These are phyloP conservation scores for Theonella swinhoei DNA, from an alignment of 37 sponge, comb jelly and placozoan genomes.

Conservation along the genomic window DNA sequence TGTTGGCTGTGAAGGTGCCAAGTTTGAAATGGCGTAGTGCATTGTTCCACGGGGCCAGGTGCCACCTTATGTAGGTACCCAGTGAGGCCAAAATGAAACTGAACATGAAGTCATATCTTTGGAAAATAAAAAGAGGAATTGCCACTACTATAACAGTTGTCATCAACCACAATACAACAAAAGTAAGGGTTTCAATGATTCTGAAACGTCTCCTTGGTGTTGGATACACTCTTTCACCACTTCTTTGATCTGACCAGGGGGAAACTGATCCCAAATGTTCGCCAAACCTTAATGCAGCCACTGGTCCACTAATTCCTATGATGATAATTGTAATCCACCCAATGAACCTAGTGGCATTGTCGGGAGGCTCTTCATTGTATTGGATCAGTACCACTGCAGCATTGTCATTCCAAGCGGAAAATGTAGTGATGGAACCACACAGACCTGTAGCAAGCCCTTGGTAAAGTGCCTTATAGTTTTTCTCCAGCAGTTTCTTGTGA, in stretches of 20 bases:
- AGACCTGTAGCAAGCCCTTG: constrained; percentile 61
- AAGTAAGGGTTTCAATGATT: not conserved
- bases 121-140: not conserved
- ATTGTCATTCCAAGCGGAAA: constrained; percentile 69
- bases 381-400: constrained; percentile 38
- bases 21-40: constrained; percentile 35
- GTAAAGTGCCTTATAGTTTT: constrained; percentile 27
- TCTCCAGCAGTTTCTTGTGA: constrained; percentile 26
- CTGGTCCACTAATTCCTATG: constrained; percentile 44
- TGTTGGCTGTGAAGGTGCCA: constrained; percentile 64
- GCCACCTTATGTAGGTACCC: constrained; percentile 63
- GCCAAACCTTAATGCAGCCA: constrained; percentile 43
- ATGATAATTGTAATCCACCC: constrained; percentile 49
- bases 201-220: not conserved
- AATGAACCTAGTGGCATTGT: constrained; percentile 24
- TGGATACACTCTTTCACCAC: not conserved
- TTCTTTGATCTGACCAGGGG: constrained; percentile 25
- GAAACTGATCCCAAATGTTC: constrained; percentile 38
- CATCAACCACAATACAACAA: constrained; percentile 18
- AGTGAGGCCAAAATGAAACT: constrained; percentile 24
- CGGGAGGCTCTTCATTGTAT: constrained; percentile 3
- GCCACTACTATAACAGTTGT: constrained; percentile 6
- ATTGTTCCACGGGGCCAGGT: constrained; percentile 37
- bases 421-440: constrained; percentile 74
- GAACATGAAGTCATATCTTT: constrained; percentile 36